These are phyloP conservation scores for Caradrina clavipalpis DNA, from an alignment of 2,888 invertebrate species.

Conservation along the genomic window DNA sequence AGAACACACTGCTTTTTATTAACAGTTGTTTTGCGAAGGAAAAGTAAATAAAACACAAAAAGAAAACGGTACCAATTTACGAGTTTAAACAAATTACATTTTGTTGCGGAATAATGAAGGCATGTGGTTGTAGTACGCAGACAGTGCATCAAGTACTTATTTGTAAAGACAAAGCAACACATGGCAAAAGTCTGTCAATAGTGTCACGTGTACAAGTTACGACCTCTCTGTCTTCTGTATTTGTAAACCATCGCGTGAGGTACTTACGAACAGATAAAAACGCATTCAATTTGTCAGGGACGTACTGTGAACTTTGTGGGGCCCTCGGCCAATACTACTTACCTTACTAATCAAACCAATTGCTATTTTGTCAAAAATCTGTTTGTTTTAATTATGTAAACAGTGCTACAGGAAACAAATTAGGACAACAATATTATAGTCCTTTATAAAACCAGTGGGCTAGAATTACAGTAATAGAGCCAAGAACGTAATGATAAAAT, in stretches of 20 bases:
- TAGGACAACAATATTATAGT: too few relatives aligned
- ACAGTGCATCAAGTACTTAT: conserved; percentile 28
- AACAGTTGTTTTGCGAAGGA: conserved; percentile 7
- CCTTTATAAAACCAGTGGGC: too few relatives aligned
- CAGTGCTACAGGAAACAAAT: too few relatives aligned
- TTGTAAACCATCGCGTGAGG: conserved; percentile 47
- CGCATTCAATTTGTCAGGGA: too few relatives aligned
- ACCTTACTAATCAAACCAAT: too few relatives aligned
- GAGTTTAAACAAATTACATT: conserved; percentile 22
- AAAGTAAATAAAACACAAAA: conserved; percentile 30
- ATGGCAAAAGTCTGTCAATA: conserved; percentile 42
- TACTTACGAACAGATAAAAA: conserved; percentile 23
- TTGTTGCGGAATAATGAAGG: conserved; percentile 4
- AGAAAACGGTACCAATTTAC: conserved; percentile 23
- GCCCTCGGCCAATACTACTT: too few relatives aligned
- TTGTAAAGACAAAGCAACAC: conserved; percentile 52
- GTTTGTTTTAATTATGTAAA: too few relatives aligned
- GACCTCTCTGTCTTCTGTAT: conserved; percentile 49
- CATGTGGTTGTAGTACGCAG: conserved; percentile 26
- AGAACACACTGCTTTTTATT: conserved; percentile 12
- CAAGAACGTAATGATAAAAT: too few relatives aligned
- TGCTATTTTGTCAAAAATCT: too few relatives aligned
- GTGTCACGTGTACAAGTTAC: conserved; percentile 50
- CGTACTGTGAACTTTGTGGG: too few relatives aligned
- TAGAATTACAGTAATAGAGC: too few relatives aligned